phyloP scores from a whole-genome alignment of 2,113 vertebrate species.

The Theristicus caerulescens region DNA sequence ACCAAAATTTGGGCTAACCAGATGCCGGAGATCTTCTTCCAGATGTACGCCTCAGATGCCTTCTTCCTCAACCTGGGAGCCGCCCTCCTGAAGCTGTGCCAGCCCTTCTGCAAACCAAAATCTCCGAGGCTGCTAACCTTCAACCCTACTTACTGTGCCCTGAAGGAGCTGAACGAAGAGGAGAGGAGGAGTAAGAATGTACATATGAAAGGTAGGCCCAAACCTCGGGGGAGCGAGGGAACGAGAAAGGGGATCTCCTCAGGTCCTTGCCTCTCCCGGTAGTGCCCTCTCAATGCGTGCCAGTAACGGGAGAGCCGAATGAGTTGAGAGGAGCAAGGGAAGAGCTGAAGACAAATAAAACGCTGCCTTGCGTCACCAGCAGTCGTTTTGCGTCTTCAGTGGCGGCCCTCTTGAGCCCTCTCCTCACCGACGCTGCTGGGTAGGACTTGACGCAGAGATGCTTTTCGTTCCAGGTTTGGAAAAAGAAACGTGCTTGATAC shows the following conservation, averaged over 20 bases:
- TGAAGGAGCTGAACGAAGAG: constrained; percentile 93
- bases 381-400: not conserved
- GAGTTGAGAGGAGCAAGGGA: not conserved
- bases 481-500: constrained; percentile 95
- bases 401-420: not conserved
- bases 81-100: constrained; percentile 92
- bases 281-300: not conserved
- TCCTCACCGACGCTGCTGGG: not conserved
- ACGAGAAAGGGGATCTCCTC: not conserved
- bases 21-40: constrained; percentile 97
- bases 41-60: constrained; percentile 95
- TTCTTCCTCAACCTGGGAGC: constrained; percentile 96
- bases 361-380: rapidly evolving
- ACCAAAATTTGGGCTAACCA: constrained; percentile 99
- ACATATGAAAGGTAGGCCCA: constrained; percentile 83
- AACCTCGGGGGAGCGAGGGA: not conserved
- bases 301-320: not conserved
- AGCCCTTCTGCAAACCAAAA: constrained; percentile 93
- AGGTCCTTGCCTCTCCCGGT: not conserved
- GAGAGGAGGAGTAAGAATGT: constrained; percentile 89
- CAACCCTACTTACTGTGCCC: constrained; percentile 92
- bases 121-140: constrained; percentile 92
- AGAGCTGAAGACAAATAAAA: not conserved
- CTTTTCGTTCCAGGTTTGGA: constrained; percentile 84
- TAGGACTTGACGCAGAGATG: not conserved